Base-by-base conservation (phyloP, 2,113 vertebrate genomes). In the Emydocephalus ijimae region DNA sequence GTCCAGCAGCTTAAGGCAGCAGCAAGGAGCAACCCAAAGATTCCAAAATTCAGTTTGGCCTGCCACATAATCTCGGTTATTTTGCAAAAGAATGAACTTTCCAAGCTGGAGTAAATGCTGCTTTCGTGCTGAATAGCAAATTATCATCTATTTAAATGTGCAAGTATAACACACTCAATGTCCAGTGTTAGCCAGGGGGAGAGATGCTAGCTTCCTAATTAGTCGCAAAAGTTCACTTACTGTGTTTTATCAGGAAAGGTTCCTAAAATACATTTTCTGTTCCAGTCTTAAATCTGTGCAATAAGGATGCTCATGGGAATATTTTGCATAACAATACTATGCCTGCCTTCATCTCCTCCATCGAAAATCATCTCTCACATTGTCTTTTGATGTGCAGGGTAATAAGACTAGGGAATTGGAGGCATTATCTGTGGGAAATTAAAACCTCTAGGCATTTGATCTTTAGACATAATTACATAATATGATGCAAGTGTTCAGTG, bases 381-480 rank as follows among this genome's bases (percentile, higher is more conserved):
- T 89, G 61, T 93, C 93, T 61, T 94, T 26, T 94, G 92, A 91
- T 93, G 89, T 87, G 45, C 90, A 92, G 93, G 48, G 64, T 48
- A 93, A 94, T 94, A 95, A 90, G 91, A 91, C 86, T 90, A 94
- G 87, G 92, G 0, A 0, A 88, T 92, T 86, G 64, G 89, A 94
- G 56, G 48, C 87, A 93, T 91, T 93, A 87, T 91, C 50, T 48
- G 55, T 87, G 91, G 87, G 91, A 93, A 93, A 93, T 90, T 93
- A 92, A 91, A 74, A 91, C 87, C 93, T n/a, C 91, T 89, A 24
- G 88, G 92, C 55, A 92, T 94, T 95, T 95, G 89, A 95, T 93
- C 89, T 95, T 91, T 89, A 88, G 88, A 0, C 1, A 59, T 95
- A 93, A 94, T 93, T 94, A 95, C 89, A 57, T 91, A 94, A 94